Percentiles rank a stretch among this genome's conserved stretches.
Conservation (phyloP, 2,113 vertebrate species). For the Ardeotis arabs region DNA sequence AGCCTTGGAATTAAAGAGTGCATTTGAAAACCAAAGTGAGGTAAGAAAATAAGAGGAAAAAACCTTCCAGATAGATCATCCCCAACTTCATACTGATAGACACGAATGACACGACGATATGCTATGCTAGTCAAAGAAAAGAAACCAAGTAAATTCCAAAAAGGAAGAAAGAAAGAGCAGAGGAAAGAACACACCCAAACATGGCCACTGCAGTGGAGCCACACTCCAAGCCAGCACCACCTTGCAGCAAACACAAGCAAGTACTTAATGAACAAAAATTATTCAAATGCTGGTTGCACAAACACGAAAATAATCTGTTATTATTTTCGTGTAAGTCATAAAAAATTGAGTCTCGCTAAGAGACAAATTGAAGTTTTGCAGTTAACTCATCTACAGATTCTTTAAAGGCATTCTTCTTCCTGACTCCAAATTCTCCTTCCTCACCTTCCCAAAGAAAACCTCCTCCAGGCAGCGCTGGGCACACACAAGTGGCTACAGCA, state of each 20-base stretch:
- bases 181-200: slow-evolving; percentile 56
- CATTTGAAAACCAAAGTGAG: slow-evolving; percentile 78
- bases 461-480: neutral
- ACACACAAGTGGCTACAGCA: neutral
- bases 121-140: slow-evolving; percentile 94
- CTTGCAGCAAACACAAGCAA: slow-evolving; percentile 12
- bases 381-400: neutral
- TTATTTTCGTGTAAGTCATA: neutral
- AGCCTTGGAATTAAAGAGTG: slow-evolving; percentile 78
- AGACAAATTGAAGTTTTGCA: neutral
- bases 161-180: slow-evolving; percentile 1
- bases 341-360: neutral
- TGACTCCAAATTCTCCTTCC: neutral
- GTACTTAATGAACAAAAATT: neutral
- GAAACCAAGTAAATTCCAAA: slow-evolving; percentile 79
- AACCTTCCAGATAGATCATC: slow-evolving; percentile 99
- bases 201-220: slow-evolving; percentile 8
- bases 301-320: neutral
- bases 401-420: neutral
- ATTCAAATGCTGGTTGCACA: neutral
- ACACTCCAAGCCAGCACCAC: slow-evolving; percentile 49
- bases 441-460: neutral
- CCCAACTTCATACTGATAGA: slow-evolving; percentile 98
- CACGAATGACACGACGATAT: slow-evolving; percentile 94
- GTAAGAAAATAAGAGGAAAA: slow-evolving; percentile 82